A percentile compares a stretch with the other conserved stretches of the same genome.
Conservation (phyloP, 2,888 invertebrate species). For the Dicroscelio sp. region DNA sequence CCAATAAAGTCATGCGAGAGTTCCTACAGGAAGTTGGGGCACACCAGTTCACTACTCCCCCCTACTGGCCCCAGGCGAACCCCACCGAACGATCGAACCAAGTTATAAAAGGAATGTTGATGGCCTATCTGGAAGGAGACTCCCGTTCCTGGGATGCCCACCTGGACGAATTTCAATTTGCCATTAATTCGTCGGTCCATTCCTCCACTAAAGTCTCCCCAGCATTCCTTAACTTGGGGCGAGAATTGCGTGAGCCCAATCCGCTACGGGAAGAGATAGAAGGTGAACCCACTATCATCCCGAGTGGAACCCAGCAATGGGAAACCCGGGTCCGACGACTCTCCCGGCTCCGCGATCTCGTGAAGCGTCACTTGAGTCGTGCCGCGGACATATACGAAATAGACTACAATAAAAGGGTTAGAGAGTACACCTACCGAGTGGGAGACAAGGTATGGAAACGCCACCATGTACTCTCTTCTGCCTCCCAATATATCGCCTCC, state of each 20-base stretch:
- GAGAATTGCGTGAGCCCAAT: slow-evolving; percentile 28
- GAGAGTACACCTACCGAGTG: not conserved
- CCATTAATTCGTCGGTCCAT: slow-evolving; percentile 29
- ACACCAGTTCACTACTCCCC: slow-evolving; percentile 12
- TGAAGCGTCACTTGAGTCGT: slow-evolving; percentile 26
- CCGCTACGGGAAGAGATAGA: slow-evolving; percentile 3
- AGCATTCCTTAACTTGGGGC: slow-evolving; percentile 29
- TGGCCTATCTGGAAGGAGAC: slow-evolving; percentile 11
- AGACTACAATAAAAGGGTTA: slow-evolving; percentile 1
- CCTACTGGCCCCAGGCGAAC: slow-evolving; percentile 44
- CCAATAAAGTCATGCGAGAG: slow-evolving; percentile 2
- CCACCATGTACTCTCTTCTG: slow-evolving; percentile 40
- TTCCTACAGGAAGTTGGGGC: slow-evolving; percentile 43
- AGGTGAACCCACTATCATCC: not conserved
- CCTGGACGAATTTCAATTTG: slow-evolving; percentile 33
- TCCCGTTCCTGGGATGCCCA: not conserved
- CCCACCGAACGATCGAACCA: slow-evolving; percentile 36
- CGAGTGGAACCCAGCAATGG: slow-evolving; percentile 10
- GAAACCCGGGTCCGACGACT: not conserved
- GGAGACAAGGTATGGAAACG: slow-evolving; percentile 54
- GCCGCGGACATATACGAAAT: slow-evolving; percentile 12
- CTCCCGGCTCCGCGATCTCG: slow-evolving; percentile 12
- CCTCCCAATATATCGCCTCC: slow-evolving; percentile 26
- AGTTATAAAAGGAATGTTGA: slow-evolving; percentile 50
- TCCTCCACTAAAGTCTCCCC: slow-evolving; percentile 28